Evolutionary conservation across 1,140 invertebrate species (phyloP), one percentile per base, ranked within the genome.

Genomic region (Pararge aegeria): DNA sequence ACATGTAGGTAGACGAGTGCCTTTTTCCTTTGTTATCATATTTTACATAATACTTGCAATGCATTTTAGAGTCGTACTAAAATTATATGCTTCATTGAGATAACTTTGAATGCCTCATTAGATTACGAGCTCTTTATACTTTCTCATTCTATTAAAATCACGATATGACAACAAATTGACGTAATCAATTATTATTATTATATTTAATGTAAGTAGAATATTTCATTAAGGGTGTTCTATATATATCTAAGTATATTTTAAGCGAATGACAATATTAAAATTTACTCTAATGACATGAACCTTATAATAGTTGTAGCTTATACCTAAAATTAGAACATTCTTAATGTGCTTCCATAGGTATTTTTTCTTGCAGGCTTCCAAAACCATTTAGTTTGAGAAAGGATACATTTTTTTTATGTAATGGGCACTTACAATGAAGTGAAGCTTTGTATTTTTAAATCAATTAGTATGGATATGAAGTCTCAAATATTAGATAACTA

Each of bases 1-100:
- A 68, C 52, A 64, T 53, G 67, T 80, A 83, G 77, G 75, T 80
- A 83, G 80, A 73, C 38, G 71, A 78, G 72, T 79, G 74, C 73
- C 61, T 78, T 80, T 34, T 64, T 68, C 62, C 64, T 70, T 73
- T 66, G 68, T 64, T 53, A 50, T 46, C 40, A 61, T 61, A 50
- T 54, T 29, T 42, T 51, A 60, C 34, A 54, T 27, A 38, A 38
- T 61, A 55, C 29, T 30, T 53, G n/a, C 51, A 40, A 57, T 51
- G 59, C 59, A 61, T 55, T 61, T 53, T 49, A 48, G 42, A 61
- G 49, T 6, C 46, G 27, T 54, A 46, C 42, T 20, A 49, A 30
- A 34, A 7, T 24, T 2, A 4, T 54, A 49, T 9, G 58, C 58
- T 61, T 61, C 44, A 18, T 49, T 52, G 30, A 38, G 30, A 61